Base-by-base conservation (phyloP, 2,888 invertebrate genomes). In the Gymnocheta viridis region DNA sequence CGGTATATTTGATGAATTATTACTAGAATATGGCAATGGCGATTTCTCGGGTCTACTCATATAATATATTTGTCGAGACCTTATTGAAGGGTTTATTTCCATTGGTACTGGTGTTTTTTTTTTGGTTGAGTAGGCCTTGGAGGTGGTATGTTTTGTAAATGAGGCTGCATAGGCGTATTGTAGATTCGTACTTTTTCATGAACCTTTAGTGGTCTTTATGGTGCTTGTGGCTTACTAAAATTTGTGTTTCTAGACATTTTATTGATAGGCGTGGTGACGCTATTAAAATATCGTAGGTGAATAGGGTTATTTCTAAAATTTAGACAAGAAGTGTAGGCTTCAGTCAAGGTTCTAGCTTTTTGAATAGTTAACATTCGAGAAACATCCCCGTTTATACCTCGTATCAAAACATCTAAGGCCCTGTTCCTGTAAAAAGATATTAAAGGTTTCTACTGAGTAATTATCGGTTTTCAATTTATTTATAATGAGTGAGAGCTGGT, bases 351-450 rank as follows among this genome's bases (percentile, higher is more conserved):
- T n/a, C n/a, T n/a, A 67, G 76, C 27, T 12, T 12, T 58, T 12
- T 58, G 58, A 58, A 32, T 58, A 5, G 32, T 27, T 17, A 32
- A 35, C n/a, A n/a, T n/a, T n/a, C n/a, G n/a, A n/a, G n/a, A n/a
- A n/a, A n/a, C n/a, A n/a, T n/a, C n/a, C n/a, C n/a, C n/a, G n/a
- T n/a, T n/a, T n/a, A n/a, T n/a, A n/a, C n/a, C n/a, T n/a, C n/a
- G n/a, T n/a, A 5, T 2, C 24, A 27, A 60, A 19, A 85, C 78
- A 17, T 86, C 84, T 9, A 85, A 67, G 2, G 84, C 86, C 56
- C 84, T 77, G 70, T 85, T 86, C 6, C 85, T 56, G 24, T 87
- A 86, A 9, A 54, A 81, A 54, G 81, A 82, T 22, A 85, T 85
- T 10, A 86, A 58, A 2, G 9, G 85, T 86, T 73, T 86, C 86